Percentiles rank a stretch among this genome's conserved stretches.
Conservation (phyloP, 2,888 invertebrate genomes). For the Tipula confusa region DNA sequence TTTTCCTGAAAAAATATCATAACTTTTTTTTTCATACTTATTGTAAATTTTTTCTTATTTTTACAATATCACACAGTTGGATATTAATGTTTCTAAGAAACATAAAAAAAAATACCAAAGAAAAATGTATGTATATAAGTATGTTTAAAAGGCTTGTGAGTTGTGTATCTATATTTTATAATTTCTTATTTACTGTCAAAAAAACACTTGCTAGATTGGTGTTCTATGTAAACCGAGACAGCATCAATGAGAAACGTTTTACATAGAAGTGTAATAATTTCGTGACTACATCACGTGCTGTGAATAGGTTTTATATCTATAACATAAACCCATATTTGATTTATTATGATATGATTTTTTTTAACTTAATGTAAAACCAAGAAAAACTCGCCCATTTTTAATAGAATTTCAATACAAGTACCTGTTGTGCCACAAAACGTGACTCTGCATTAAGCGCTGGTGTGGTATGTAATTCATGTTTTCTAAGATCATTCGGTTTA, state of each 20-base stretch:
- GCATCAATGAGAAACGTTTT: background rate
- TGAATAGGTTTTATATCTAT: background rate
- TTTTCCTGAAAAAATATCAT: background rate
- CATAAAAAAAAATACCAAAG: background rate
- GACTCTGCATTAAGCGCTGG: background rate
- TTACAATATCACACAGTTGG: constrained; percentile 7
- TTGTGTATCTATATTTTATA: background rate
- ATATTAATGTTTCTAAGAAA: constrained; percentile 5
- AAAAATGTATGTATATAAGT: background rate
- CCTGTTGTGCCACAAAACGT: background rate
- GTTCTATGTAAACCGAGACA: background rate
- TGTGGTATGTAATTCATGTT: background rate
- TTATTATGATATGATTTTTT: background rate
- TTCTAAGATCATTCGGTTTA: background rate
- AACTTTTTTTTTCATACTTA: background rate
- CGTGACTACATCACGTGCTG: constrained; percentile 6
- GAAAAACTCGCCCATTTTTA: background rate
- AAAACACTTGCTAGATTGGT: background rate
- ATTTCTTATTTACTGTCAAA: background rate
- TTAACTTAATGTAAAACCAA: background rate
- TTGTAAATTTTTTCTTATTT: background rate
- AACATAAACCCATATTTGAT: background rate
- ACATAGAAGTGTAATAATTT: background rate
- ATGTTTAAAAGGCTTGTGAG: background rate
- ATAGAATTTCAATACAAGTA: background rate